phyloP scores from a whole-genome alignment of 1,140 invertebrate genomes.

The Agrypnia vestita region DNA sequence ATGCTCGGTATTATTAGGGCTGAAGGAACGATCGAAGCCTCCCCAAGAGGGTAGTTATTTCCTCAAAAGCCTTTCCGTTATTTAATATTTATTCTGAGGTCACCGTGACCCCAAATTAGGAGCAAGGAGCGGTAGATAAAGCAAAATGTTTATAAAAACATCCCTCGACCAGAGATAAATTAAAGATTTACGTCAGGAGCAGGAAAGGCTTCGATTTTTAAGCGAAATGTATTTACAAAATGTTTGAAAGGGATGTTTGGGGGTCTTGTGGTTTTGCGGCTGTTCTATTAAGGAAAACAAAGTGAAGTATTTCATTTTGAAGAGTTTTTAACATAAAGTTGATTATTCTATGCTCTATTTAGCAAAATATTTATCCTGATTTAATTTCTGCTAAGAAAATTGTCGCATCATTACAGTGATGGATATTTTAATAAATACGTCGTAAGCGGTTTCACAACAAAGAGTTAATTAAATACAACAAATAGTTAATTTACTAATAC shows the following conservation, averaged over 20 bases:
- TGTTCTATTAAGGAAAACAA: conserved; percentile 22
- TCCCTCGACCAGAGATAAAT: conserved; percentile 34
- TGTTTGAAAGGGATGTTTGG: conserved; percentile 17
- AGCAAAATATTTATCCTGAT: neutral
- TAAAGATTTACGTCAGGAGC: conserved; percentile 32
- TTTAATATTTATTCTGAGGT: conserved; percentile 50
- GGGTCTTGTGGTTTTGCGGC: neutral
- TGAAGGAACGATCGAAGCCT: conserved; percentile 43
- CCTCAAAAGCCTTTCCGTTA: conserved; percentile 27
- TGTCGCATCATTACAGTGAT: too few species aligned
- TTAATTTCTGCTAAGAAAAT: neutral
- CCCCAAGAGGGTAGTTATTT: conserved; percentile 4
- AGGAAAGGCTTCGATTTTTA: conserved; percentile 16
- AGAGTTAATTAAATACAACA: too few species aligned
- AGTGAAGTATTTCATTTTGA: neutral
- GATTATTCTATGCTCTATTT: neutral
- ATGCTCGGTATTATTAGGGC: neutral
- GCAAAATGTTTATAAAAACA: conserved; percentile 29
- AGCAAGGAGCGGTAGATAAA: conserved; percentile 7
- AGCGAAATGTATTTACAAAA: conserved; percentile 3
- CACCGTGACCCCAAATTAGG: conserved; percentile 46
- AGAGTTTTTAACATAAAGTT: too few species aligned
- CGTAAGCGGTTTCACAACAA: too few species aligned
- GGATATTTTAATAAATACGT: too few species aligned
- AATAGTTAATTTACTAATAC: too few species aligned